phyloP scores from a whole-genome alignment of 2,888 invertebrate species.

The Clunio marinus region DNA sequence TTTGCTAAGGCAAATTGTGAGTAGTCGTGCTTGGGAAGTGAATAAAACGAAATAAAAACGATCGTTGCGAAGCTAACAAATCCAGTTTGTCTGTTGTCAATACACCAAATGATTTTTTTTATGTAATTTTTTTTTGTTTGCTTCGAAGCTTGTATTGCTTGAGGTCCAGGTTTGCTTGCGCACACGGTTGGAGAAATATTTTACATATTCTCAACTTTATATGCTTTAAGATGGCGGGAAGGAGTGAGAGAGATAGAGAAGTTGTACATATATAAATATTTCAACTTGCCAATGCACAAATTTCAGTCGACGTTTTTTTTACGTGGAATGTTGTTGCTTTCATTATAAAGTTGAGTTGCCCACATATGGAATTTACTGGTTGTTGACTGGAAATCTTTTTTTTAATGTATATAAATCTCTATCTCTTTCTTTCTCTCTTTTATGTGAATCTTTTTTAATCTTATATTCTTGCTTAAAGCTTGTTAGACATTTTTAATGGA shows the following conservation, averaged over 20 bases:
- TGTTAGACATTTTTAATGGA: background rate
- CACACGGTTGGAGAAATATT: slow-evolving; percentile 6
- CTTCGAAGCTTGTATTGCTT: slow-evolving; percentile 5
- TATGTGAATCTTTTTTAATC: background rate
- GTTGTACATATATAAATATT: background rate
- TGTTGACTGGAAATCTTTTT: slow-evolving; percentile 6
- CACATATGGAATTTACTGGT: slow-evolving; percentile 1
- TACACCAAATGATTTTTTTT: slow-evolving; percentile 15
- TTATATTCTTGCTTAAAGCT: background rate
- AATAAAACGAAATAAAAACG: background rate
- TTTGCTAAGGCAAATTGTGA: slow-evolving; percentile 16
- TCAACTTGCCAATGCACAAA: slow-evolving; percentile 17
- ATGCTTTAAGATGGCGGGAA: slow-evolving; percentile 4
- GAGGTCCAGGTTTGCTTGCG: slow-evolving; percentile 16
- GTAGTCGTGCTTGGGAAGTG: background rate
- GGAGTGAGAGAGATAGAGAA: background rate
- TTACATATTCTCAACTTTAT: slow-evolving; percentile 11
- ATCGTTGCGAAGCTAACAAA: background rate
- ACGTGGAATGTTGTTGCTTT: slow-evolving; percentile 12
- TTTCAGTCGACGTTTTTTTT: background rate
- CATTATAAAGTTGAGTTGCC: background rate
- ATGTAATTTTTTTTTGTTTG: slow-evolving; percentile 7
- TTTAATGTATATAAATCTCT: too few relatives aligned
- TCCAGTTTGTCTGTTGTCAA: slow-evolving; percentile 25
- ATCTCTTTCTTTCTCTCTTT: background rate